Base-by-base conservation (phyloP, 2,113 vertebrate genomes). In the Ochotona princeps region DNA sequence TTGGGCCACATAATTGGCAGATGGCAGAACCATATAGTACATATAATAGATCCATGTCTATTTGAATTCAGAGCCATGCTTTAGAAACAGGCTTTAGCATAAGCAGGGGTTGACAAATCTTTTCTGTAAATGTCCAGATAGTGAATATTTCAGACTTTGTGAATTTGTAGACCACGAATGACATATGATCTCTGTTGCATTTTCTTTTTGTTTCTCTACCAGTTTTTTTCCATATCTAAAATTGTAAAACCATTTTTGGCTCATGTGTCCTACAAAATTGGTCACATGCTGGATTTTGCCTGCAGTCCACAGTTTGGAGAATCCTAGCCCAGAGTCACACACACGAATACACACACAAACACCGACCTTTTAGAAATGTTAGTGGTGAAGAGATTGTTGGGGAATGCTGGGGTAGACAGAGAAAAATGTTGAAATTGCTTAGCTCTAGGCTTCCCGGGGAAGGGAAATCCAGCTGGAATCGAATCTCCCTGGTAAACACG, bases 381-480 rank as follows among this genome's bases (percentile, higher is more conserved):
- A 20, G 65, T 73, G 35, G 89, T 83, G 38, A 92, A 93, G 76
- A 69, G 66, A 30, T 90, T n/a, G 78, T 32, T 90, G 74, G 83
- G 54, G 60, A 28, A 18, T 74, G 57, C 60, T 87, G 49, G 12
- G n/a, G 20, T 13, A 20, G 80, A 91, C 89, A 78, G 32, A 79
- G 49, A 60, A 80, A 91, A 75, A 66, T 72, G 70, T 78, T 92
- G 91, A 92, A 91, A 63, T 89, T 1, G 18, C 73, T 87, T 92
- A 89, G 82, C 66, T 90, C n/a, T 90, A 69, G 67, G 28, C 60
- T 86, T 95, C 66, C 73, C 83, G 44, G 76, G 87, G 80, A 80
- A 93, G 91, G 91, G 92, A 92, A 95, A 61, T 76, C 92, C 97
- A 96, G 92, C 89, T 97, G 93, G 87, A 94, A 87, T 44, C n/a